A percentile compares a stretch with the other conserved stretches of the same genome.
Conservation (phyloP, 2,113 vertebrate species). For the Coregonus clupeaformis region DNA sequence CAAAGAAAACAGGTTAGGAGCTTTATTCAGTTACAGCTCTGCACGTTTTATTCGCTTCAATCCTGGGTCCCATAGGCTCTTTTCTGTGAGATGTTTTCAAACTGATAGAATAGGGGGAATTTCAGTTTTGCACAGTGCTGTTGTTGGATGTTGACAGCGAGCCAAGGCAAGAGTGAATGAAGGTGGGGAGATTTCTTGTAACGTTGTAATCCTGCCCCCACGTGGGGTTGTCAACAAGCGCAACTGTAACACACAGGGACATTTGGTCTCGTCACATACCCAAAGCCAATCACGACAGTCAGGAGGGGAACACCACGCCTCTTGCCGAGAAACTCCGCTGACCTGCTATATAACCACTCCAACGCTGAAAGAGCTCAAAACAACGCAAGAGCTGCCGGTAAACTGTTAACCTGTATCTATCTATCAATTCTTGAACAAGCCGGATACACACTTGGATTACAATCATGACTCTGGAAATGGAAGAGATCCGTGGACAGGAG, state of each 20-base stretch:
- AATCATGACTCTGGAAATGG: conserved; percentile 94
- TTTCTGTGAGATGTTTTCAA: neutral
- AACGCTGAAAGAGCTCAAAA: conserved; percentile 49
- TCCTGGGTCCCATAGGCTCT: no score
- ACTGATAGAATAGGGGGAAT: conserved; percentile 20
- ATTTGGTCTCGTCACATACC: conserved; percentile 27
- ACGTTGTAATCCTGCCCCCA: conserved; percentile 71
- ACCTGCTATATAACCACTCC: conserved; percentile 67
- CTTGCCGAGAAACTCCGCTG: conserved; percentile 64
- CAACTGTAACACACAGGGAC: conserved; percentile 29
- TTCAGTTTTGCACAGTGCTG: conserved; percentile 38
- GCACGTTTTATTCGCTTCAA: neutral
- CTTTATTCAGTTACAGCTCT: neutral
- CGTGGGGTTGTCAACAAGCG: conserved; percentile 72
- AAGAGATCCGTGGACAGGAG: conserved; percentile 87
- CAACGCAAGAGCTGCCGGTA: conserved; percentile 28
- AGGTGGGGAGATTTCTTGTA: conserved; percentile 59
- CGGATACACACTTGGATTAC: conserved; percentile 60
- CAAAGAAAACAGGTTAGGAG: conserved; percentile 53
- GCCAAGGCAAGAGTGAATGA: neutral
- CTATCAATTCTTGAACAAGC: conserved; percentile 10
- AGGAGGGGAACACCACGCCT: conserved; percentile 35
- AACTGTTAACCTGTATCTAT: neutral
- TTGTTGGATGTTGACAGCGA: conserved; percentile 47
- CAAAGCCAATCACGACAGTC: conserved; percentile 75